Conservation (phyloP, 2,888 invertebrate species). For the Dendrolimus pini region DNA sequence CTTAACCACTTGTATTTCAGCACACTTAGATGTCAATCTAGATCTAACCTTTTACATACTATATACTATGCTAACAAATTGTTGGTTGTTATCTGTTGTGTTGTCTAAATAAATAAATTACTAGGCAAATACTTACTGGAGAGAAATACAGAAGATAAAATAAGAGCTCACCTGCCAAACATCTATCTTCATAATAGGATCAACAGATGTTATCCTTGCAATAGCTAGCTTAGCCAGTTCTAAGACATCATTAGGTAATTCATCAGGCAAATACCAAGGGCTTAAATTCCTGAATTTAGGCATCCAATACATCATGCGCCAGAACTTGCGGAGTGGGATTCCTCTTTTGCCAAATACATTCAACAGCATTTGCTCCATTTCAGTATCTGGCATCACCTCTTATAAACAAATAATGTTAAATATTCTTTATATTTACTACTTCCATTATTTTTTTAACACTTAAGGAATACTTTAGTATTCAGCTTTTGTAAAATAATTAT, state of each 20-base stretch:
- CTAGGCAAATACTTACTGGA: too few relatives aligned
- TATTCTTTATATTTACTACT: too few relatives aligned
- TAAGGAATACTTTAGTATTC: too few relatives aligned
- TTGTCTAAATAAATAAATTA: too few relatives aligned
- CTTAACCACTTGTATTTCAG: too few relatives aligned
- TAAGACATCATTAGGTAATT: slow-evolving; percentile 84
- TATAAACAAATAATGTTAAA: slow-evolving; percentile 12
- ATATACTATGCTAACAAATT: too few relatives aligned
- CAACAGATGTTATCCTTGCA: slow-evolving; percentile 88
- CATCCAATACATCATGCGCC: slow-evolving; percentile 93
- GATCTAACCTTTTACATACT: too few relatives aligned
- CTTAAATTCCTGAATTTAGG: slow-evolving; percentile 95
- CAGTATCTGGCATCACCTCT: slow-evolving; percentile 94
- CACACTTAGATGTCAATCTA: too few relatives aligned
- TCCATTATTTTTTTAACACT: too few relatives aligned
- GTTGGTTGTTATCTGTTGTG: too few relatives aligned
- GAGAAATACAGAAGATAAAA: too few relatives aligned
- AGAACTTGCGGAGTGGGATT: slow-evolving; percentile 83
- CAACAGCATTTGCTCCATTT: slow-evolving; percentile 88
- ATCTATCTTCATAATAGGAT: slow-evolving; percentile 81
- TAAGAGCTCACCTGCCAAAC: slow-evolving; percentile 76
- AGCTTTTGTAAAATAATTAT: too few relatives aligned
- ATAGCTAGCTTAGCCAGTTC: slow-evolving; percentile 90
- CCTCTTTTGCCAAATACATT: slow-evolving; percentile 90
- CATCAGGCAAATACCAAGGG: slow-evolving; percentile 89